A percentile compares a stretch with the other conserved stretches of the same genome.
Evolutionary conservation across 2,113 vertebrate genomes (phyloP).

Genomic region (Gorsachius goisagi): DNA sequence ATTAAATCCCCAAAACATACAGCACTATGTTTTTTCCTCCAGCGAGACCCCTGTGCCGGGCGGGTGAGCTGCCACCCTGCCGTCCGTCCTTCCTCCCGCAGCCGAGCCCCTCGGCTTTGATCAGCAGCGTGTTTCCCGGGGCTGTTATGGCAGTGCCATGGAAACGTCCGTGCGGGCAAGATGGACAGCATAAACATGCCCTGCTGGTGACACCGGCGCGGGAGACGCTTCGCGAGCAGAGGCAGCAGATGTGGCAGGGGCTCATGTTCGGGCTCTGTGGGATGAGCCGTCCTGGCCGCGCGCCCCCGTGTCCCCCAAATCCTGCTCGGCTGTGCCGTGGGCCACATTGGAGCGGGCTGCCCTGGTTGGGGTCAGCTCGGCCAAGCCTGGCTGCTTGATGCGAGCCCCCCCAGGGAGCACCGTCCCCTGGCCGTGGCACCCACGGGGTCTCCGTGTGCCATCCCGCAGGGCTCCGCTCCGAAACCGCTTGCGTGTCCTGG

Average conservation of each 20-base stretch:
- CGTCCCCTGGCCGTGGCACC: fast-evolving
- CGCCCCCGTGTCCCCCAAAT: not conserved
- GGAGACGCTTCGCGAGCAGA: not conserved
- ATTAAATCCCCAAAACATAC: not conserved
- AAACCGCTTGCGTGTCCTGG: fast-evolving
- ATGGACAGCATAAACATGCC: not conserved
- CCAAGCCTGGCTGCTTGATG: not conserved
- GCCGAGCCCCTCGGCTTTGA: not conserved
- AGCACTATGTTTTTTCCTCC: not conserved
- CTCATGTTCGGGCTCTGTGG: not conserved
- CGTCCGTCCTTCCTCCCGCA: fast-evolving
- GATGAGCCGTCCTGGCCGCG: fast-evolving
- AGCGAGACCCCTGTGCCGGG: fast-evolving
- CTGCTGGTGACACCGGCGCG: not conserved
- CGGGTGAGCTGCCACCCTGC: not conserved
- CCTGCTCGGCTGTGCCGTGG: fast-evolving
- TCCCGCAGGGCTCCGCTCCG: not conserved
- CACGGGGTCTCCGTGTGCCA: fast-evolving
- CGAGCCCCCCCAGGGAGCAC: not conserved
- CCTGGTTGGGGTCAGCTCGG: not conserved
- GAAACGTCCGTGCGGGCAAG: not conserved
- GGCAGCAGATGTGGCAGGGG: not conserved
- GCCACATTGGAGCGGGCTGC: fast-evolving
- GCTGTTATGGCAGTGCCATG: not conserved
- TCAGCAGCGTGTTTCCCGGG: not conserved